Evolutionary conservation across 2,797 vertebrate species (phyloP), one percentile per base, ranked within the genome.

Genomic region (Tapirus indicus): DNA sequence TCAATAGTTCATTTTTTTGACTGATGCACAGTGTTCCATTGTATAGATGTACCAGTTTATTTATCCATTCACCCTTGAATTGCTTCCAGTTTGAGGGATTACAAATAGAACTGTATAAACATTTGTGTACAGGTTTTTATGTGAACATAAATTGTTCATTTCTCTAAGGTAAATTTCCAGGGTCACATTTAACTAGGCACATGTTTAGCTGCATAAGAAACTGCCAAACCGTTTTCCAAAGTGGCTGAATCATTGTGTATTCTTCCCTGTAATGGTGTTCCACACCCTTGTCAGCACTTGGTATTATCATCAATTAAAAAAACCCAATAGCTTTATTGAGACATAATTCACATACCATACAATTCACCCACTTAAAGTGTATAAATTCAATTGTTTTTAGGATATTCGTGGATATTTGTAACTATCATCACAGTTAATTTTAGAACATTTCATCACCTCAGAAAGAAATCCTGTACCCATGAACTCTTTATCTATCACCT

Each of bases 71-170:
- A 62, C 25, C 14, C 47, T 32, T 62, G 54, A 78, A 23, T 62
- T 62, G 44, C 27, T 71, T 93, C 47, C 44, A 77, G 4, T 78
- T 54, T 84, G 21, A 47, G 52, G 25, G 20, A 17, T 85, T 68
- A 29, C 74, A 32, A 96, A 60, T 86, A 29, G 58, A 93, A 74
- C 75, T 75, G 18, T 86, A 27, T 68, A 86, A 94, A 41, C 47
- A 49, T 79, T 79, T 23, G 38, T 52, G 47, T 91, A 74, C 20
- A 68, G 27, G 4, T 52, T 58, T 90, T 79, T 89, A 68, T 35
- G 56, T 58, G 64, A 90, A 27, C 18, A 21, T 60, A 79, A 38
- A 49, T 5, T 79, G 78, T 80, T 94, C 38, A 74, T 74, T 80
- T 79, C 74, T 94, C 38, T 80, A 72, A 25, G 74, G 25, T 71